Evolutionary conservation across 1,140 invertebrate species (phyloP), one percentile per base, ranked within the genome.

Genomic region (Cryptotermes secundus): DNA sequence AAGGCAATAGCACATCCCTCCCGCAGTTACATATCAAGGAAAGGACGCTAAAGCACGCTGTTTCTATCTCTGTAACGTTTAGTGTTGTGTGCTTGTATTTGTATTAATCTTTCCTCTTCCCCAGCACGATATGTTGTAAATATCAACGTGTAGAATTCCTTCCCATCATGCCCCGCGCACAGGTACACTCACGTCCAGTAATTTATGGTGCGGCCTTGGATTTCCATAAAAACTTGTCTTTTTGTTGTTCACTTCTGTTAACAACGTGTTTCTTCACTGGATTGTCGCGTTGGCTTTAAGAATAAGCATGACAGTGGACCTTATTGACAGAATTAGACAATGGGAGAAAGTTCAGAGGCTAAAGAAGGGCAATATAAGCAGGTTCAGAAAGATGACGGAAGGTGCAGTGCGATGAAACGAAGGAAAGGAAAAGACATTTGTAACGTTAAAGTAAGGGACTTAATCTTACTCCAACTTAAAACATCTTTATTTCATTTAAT

Each of bases 61-160:
- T 26, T 31, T 72, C 59, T 72, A 72, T 31, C 59, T 72, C 14
- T 12, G 59, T 31, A 6, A 31, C 59, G 31, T 72, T 72, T 31
- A 72, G 59, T 72, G 6, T n/a, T 59, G n/a, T 59, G 19, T 59
- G 26, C 24, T 59, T 24, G 53, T 59, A 24, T 31, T n/a, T 72
- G 59, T 72, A 14, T n/a, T 72, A 72, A 72, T 72, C 59, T 72
- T 72, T 31, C n/a, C 59, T 72, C 14, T n/a, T 72, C n/a, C 59
- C 26, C 59, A 72, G 59, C 59, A 72, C 26, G 59, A 72, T 72
- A 72, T 72, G 59, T n/a, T 72, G 59, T 72, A 72, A 31, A 72
- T 72, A 72, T 72, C 59, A 31, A 72, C 26, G n/a, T 26, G 19
- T 16, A 31, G 59, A 14, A 72, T 72, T 31, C 26, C 45, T 49